Conservation (phyloP, 2,113 vertebrate species). For the Cheilinus undulatus region DNA sequence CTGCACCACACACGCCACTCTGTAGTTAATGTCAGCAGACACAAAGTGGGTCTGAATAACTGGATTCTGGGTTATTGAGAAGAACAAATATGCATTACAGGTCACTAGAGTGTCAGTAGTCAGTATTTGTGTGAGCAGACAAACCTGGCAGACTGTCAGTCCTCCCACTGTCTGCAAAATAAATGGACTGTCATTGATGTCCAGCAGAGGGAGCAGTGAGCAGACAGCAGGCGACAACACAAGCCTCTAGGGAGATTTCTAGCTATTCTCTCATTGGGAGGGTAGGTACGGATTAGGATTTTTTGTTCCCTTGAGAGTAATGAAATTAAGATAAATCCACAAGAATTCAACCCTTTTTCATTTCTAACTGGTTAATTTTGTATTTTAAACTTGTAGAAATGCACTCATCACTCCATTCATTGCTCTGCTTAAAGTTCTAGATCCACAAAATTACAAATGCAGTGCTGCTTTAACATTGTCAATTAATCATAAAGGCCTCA, state of each 20-base stretch:
- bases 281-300: constrained; percentile 15
- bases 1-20: constrained; percentile 20
- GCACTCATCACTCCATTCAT: neutral
- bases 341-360: constrained; percentile 17
- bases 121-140: constrained; percentile 33
- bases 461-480: neutral
- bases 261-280: constrained; percentile 5
- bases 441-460: neutral
- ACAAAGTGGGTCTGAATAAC: constrained; percentile 13
- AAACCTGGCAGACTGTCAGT: constrained; percentile 32
- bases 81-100: constrained; percentile 34
- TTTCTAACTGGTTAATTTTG: neutral
- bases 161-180: constrained; percentile 32
- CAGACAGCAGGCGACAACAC: constrained; percentile 23
- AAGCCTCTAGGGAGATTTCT: constrained; percentile 25
- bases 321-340: constrained; percentile 10
- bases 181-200: neutral
- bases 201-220: constrained; percentile 72
- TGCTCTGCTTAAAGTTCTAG: neutral
- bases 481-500: neutral
- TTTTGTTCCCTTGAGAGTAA: constrained; percentile 9
- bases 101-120: constrained; percentile 21
- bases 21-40: constrained; percentile 7
- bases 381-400: neutral
- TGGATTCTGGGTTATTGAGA: constrained; percentile 13